Evolutionary conservation across 1,140 invertebrate genomes (phyloP), one percentile per base, ranked within the genome.

Genomic region (Lethrus apterus): DNA sequence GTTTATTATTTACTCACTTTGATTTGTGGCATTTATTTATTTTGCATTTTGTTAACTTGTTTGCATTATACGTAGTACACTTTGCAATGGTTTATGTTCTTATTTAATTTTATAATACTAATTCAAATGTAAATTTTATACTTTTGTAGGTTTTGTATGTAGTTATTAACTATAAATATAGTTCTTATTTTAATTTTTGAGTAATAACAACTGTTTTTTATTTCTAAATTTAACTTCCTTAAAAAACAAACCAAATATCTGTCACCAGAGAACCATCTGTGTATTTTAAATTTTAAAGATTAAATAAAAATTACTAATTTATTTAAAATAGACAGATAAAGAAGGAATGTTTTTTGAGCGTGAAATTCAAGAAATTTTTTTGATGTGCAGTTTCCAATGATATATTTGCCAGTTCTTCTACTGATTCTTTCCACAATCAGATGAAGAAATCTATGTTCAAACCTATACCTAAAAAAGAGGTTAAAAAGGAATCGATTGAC

Each of bases 391-490:
- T 48, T 51, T 38, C 46, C 43, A 45, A 51, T 46, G 46, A 48
- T 40, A 45, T 14, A 51, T 54, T 34, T 44, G 46, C 42, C 52
- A 57, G 21, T 57, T 45, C 50, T 43, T 48, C 55, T 45, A 42
- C 50, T 45, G 57, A 59, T 51, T 48, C 52, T 47, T 56, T 55
- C 21, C 52, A 54, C 40, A 52, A 52, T 48, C 50, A 60, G 43
- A 50, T 54, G 54, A 60, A 60, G 55, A 62, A 62, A 54, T 44
- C 53, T 30, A 55, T 58, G 48, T 53, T 56, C 52, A 62, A 59
- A 59, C 53, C 60, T 30, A 57, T 60, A 43, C 50, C 57, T 38
- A 60, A 57, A 56, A 56, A 56, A 52, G 58, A 62, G 40, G 38
- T 51, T 21, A 44, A 45, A 44, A 34, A 43, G 48, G 47, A 46